These are phyloP conservation scores for Oxycera nigricornis DNA, from an alignment of 2,888 invertebrate genomes.

Conservation along the genomic window DNA sequence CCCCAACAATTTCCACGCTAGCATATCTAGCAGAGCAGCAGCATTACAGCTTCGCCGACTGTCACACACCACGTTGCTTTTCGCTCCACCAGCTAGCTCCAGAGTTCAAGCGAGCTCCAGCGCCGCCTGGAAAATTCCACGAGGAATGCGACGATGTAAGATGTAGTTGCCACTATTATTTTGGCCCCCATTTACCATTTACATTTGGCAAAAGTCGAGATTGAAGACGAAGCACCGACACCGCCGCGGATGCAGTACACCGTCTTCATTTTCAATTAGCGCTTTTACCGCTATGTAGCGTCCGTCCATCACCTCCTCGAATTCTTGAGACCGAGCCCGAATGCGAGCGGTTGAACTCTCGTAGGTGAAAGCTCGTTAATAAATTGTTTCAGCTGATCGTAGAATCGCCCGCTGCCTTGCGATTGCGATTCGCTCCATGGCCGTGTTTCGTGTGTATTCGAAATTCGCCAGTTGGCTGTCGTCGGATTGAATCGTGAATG, in stretches of 20 bases:
- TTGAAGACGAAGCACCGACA: no score
- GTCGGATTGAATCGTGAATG: not conserved
- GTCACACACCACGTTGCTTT: no score
- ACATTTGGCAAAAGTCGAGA: no score
- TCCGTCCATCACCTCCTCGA: not conserved
- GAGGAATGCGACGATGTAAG: not conserved
- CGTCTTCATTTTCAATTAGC: not conserved
- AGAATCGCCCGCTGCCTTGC: not conserved
- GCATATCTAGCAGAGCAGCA: no score
- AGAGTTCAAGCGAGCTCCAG: not conserved
- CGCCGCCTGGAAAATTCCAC: not conserved
- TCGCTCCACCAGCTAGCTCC: not conserved
- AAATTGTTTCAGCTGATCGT: not conserved
- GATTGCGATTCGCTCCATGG: not conserved
- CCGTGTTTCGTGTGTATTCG: not conserved
- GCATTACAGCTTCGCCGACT: no score
- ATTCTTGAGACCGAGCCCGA: no score
- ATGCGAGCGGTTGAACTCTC: not conserved
- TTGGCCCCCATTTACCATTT: no score
- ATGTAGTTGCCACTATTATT: no score
- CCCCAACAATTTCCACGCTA: no score
- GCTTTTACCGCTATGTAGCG: not conserved
- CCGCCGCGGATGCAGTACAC: no score
- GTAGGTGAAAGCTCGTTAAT: not conserved
- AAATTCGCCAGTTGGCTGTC: slow-evolving; percentile 14